phyloP scores from a whole-genome alignment of 2,113 vertebrate genomes.

The Apaloderma vittatum region DNA sequence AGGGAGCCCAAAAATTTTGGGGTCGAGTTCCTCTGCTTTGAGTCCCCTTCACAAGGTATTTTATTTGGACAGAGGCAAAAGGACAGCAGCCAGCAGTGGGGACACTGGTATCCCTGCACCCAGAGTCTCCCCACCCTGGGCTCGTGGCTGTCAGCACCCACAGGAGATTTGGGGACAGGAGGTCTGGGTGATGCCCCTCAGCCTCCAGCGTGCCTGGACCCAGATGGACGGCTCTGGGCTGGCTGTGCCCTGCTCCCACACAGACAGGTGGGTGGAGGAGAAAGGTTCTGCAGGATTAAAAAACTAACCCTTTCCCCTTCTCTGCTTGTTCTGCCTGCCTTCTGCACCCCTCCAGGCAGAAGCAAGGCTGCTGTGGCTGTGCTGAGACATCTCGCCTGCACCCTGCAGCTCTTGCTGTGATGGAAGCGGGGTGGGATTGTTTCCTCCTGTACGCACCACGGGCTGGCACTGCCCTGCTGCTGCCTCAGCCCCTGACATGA shows the following conservation, averaged over 20 bases:
- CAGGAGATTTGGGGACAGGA: background rate
- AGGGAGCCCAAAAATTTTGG: background rate
- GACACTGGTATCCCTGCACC: background rate
- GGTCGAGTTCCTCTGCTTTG: background rate
- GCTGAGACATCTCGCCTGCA: no score
- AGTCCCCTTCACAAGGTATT: background rate
- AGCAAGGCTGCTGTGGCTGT: background rate
- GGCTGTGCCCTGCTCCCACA: background rate
- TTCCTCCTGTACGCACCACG: background rate
- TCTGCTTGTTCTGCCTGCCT: background rate
- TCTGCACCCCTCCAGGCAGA: background rate
- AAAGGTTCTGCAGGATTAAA: background rate
- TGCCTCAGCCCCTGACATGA: background rate
- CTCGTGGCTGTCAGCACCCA: background rate
- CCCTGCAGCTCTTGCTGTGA: background rate
- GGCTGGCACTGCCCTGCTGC: background rate
- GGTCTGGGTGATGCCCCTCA: background rate
- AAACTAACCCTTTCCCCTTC: background rate
- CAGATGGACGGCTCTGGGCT: background rate
- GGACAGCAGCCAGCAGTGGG: background rate
- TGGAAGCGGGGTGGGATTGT: no score
- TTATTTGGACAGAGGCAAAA: background rate
- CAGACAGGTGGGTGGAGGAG: background rate
- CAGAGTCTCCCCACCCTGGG: no score
- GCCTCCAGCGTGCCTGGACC: rapidly evolving